These are phyloP conservation scores for Sphaeridia pumilis DNA, from an alignment of 2,888 invertebrate genomes.

Conservation along the genomic window DNA sequence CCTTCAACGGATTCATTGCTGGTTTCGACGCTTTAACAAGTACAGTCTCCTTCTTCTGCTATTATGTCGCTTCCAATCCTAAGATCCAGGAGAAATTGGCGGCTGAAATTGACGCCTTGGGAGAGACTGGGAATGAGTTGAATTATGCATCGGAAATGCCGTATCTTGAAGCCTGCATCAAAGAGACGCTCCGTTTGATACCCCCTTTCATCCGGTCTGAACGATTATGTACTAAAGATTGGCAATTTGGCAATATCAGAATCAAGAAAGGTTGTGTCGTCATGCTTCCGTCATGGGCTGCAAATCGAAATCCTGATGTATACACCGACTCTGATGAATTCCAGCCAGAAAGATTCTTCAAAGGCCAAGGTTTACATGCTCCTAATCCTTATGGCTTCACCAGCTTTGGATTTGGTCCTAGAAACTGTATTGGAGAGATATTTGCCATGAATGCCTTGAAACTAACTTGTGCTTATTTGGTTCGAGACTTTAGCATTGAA, in stretches of 20 bases:
- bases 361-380: slow-evolving; percentile 17
- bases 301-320: slow-evolving; percentile 22
- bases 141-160: slow-evolving; percentile 9
- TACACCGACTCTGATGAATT: slow-evolving; percentile 27
- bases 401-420: slow-evolving; percentile 29
- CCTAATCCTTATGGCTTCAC: slow-evolving; percentile 17
- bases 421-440: slow-evolving; percentile 23
- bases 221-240: slow-evolving; percentile 17
- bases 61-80: slow-evolving; percentile 16
- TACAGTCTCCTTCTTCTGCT: slow-evolving; percentile 19
- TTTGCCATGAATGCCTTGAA: slow-evolving; percentile 28
- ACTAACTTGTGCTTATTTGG: slow-evolving; percentile 19
- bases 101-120: slow-evolving; percentile 4
- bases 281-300: slow-evolving; percentile 26
- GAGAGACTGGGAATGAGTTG: slow-evolving; percentile 3
- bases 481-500: slow-evolving; percentile 21
- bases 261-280: slow-evolving; percentile 24
- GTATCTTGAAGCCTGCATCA: slow-evolving; percentile 16
- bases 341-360: slow-evolving; percentile 27
- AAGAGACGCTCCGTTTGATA: slow-evolving; percentile 15
- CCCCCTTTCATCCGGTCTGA: slow-evolving; percentile 17
- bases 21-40: slow-evolving; percentile 30
- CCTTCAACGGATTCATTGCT: slow-evolving; percentile 28
- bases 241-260: slow-evolving; percentile 17
- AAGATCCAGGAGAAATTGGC: background rate